Evolutionary conservation across 2,888 invertebrate species (phyloP).

Genomic region (Meta bourneti): DNA sequence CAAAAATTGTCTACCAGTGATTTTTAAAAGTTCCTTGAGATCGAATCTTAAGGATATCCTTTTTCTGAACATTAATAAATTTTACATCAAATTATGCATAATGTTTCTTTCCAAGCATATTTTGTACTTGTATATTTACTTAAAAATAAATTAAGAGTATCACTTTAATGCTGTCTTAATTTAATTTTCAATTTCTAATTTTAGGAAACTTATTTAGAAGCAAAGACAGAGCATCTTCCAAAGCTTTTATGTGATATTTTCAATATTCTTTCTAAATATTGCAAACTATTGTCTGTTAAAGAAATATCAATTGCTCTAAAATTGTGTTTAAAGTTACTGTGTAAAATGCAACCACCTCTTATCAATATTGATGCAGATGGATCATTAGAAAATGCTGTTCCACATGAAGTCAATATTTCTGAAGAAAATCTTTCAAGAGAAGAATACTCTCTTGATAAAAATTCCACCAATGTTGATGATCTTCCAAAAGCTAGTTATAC

Average conservation of each 20-base stretch:
- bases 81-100: too few relatives aligned
- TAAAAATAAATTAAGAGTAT: too few relatives aligned
- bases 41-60: too few relatives aligned
- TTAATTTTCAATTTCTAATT: slow-evolving; percentile 21
- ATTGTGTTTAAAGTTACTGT: slow-evolving; percentile 87
- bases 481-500: neutral
- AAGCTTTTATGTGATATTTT: slow-evolving; percentile 85
- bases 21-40: too few relatives aligned
- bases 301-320: slow-evolving; percentile 86
- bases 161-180: too few relatives aligned
- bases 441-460: slow-evolving; percentile 6
- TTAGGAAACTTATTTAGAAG: slow-evolving; percentile 88
- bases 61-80: too few relatives aligned
- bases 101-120: too few relatives aligned
- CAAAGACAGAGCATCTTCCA: slow-evolving; percentile 89
- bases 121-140: too few relatives aligned
- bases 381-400: neutral
- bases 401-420: slow-evolving; percentile 4
- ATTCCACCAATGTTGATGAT: neutral
- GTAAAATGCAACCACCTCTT: slow-evolving; percentile 86
- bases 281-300: slow-evolving; percentile 83
- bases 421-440: slow-evolving; percentile 6
- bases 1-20: too few relatives aligned
- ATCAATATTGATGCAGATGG: slow-evolving; percentile 48
- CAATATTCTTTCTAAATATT: slow-evolving; percentile 80